Evolutionary conservation across 2,113 vertebrate genomes (phyloP), one percentile per base, ranked within the genome.

Genomic region (Zosterops pallidus): DNA sequence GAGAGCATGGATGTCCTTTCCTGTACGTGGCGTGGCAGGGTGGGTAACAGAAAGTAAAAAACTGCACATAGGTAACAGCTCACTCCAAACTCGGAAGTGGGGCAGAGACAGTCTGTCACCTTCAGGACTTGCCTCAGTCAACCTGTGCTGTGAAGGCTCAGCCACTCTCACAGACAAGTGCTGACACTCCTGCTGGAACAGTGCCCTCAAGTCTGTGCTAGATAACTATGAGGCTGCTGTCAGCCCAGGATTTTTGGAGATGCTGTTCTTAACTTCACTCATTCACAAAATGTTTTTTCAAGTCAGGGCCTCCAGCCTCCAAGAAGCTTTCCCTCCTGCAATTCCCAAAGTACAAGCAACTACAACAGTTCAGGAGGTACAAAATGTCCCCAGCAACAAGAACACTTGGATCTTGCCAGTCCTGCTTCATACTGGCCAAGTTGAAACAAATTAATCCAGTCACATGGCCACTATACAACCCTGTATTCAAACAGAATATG

Each of bases 171-270:
- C 18, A 49, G 18, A 31, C 13, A 70, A 33, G 14, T 3, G 24
- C 37, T 71, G 47, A 37, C 35, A 39, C 20, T 0, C 0, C 44
- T 72, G 25, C 20, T 67, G 56, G 41, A 83, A 37, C 22, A 35
- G 9, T 5, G 33, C 4, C n/a, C 18, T 25, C 0, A 0, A 20
- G 15, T 24, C 41, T 22, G 12, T 46, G 50, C 29, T 47, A 49
- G 41, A 3, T 19, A 83, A 74, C 18, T 33, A 5, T 4, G 12
- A 84, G 39, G 26, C 56, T 75, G 56, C 20, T 39, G 35, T 28
- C 16, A 94, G 50, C 50, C 50, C 60, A 53, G 50, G 24, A 21
- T 26, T 84, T 46, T 53, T 29, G 31, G 16, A 42, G 16, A 56
- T 62, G 55, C 46, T 75, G 31, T 46, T 83, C 44, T 13, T 20